Percentiles rank a stretch among this genome's conserved stretches.
phyloP scores from a whole-genome alignment of 1,140 invertebrate species.

The Idris sp. region DNA sequence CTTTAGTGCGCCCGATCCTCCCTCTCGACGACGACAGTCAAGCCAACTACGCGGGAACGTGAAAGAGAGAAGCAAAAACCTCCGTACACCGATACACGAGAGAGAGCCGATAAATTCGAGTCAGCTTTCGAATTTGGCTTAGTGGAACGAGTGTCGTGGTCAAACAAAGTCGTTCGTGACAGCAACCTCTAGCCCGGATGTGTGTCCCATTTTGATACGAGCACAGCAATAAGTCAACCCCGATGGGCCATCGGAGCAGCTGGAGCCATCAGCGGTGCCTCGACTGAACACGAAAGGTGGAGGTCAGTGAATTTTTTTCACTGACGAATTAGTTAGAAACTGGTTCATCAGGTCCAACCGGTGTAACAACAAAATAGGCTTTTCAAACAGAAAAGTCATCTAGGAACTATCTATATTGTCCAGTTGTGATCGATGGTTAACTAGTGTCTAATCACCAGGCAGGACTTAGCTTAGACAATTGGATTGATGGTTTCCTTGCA shows the following conservation, averaged over 20 bases:
- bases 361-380: constrained; percentile 1
- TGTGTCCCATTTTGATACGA: constrained; percentile 17
- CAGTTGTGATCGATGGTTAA: too few species aligned
- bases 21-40: constrained; percentile 50
- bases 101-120: constrained; percentile 15
- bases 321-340: constrained; percentile 11
- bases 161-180: constrained; percentile 14
- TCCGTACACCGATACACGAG: too few species aligned
- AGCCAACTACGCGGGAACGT: constrained; percentile 47
- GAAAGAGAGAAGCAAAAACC: too few species aligned
- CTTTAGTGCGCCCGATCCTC: constrained; percentile 56
- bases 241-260: constrained; percentile 58
- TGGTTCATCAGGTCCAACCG: not conserved
- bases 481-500: too few species aligned
- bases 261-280: constrained; percentile 55
- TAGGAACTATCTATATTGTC: too few species aligned
- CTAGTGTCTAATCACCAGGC: too few species aligned
- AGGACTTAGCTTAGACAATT: too few species aligned
- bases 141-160: constrained; percentile 2
- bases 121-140: constrained; percentile 2
- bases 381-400: too few species aligned
- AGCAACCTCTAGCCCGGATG: constrained; percentile 25
- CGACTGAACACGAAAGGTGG: constrained; percentile 54
- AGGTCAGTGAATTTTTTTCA: constrained; percentile 58
- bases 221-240: too few species aligned